Evolutionary conservation across 2,888 invertebrate genomes (phyloP).

Genomic region (Hecatera dysodea): DNA sequence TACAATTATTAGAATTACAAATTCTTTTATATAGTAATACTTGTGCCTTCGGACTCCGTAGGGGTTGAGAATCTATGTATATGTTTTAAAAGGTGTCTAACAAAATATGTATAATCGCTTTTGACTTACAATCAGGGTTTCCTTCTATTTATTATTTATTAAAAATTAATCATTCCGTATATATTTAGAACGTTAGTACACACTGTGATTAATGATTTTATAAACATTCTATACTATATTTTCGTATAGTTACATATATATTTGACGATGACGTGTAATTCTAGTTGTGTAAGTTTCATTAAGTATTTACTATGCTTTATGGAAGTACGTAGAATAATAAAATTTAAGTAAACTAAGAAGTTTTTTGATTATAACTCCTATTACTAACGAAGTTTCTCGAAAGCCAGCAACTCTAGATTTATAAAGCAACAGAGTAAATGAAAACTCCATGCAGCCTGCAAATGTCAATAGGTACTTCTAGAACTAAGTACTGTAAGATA

Average conservation of each 20-base stretch:
- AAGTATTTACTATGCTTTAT: slow-evolving; percentile 78
- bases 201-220: slow-evolving; percentile 86
- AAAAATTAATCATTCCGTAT: slow-evolving; percentile 85
- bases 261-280: slow-evolving; percentile 77
- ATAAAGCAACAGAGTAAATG: no score
- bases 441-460: no score
- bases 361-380: slow-evolving; percentile 36
- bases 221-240: slow-evolving; percentile 76
- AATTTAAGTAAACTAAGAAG: slow-evolving; percentile 66
- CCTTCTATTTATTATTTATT: slow-evolving; percentile 71
- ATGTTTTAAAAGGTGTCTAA: slow-evolving; percentile 73
- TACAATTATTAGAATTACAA: slow-evolving; percentile 77
- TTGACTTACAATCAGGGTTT: slow-evolving; percentile 71
- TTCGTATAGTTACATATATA: slow-evolving; percentile 76
- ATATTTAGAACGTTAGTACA: slow-evolving; percentile 81
- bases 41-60: slow-evolving; percentile 80
- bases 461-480: no score
- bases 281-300: slow-evolving; percentile 84
- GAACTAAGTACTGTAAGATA: no score
- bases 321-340: slow-evolving; percentile 87
- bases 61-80: slow-evolving; percentile 67
- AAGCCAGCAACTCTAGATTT: neutral
- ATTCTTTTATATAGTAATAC: slow-evolving; percentile 69
- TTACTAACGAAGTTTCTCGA: neutral
- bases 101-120: slow-evolving; percentile 66